Percentiles rank a stretch among this genome's conserved stretches.
Evolutionary conservation across 2,797 vertebrate genomes (phyloP).

Genomic region (Apogon talboti): DNA sequence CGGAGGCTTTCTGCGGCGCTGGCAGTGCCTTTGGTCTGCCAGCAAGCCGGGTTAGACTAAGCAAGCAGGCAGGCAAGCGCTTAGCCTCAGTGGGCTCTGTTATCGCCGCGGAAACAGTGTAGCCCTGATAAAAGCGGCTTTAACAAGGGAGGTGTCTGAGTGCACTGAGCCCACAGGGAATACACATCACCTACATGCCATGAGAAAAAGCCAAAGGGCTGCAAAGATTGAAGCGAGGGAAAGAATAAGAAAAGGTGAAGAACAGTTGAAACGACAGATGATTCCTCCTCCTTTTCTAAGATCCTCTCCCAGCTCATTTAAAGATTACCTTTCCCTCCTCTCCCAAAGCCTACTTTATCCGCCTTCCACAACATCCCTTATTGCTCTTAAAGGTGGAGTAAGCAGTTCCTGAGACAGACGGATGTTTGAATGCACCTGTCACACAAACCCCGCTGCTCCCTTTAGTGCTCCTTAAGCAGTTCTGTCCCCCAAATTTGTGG

Average conservation of each 20-base stretch:
- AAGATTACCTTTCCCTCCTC: too few relatives aligned
- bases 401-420: too few relatives aligned
- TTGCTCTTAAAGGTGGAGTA: too few relatives aligned
- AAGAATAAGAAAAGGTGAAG: constrained; percentile 21
- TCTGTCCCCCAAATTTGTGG: too few relatives aligned
- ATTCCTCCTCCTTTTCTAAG: constrained; percentile 6
- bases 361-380: too few relatives aligned
- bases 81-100: constrained; percentile 49
- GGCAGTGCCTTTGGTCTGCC: constrained; percentile 27
- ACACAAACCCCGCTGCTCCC: too few relatives aligned
- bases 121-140: constrained; percentile 61
- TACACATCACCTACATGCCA: constrained; percentile 39
- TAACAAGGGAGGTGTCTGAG: constrained; percentile 46
- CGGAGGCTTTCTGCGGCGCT: constrained; percentile 25
- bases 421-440: too few relatives aligned
- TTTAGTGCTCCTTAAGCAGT: too few relatives aligned
- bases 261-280: constrained; percentile 24
- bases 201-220: constrained; percentile 35
- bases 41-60: constrained; percentile 20
- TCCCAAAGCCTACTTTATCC: too few relatives aligned
- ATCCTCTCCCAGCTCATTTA: too few relatives aligned
- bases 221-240: constrained; percentile 30
- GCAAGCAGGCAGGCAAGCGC: constrained; percentile 17
- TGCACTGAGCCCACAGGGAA: constrained; percentile 38
- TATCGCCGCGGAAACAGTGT: constrained; percentile 64